These are phyloP conservation scores for Paratilapia polleni DNA, from an alignment of 2,113 vertebrate genomes.

Conservation along the genomic window DNA sequence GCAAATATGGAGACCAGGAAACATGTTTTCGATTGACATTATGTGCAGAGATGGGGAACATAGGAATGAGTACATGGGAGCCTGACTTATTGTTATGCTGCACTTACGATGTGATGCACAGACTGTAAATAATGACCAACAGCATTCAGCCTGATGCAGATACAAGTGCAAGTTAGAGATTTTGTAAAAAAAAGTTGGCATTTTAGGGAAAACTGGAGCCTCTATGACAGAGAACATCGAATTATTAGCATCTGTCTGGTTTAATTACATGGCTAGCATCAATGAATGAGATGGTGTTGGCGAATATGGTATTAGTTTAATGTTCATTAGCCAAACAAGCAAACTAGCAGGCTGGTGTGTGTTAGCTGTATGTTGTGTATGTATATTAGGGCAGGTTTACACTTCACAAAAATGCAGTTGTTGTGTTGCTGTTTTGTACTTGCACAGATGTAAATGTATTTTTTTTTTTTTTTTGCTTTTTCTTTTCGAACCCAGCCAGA, in stretches of 20 bases:
- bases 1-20: not conserved
- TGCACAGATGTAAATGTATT: conserved; percentile 12
- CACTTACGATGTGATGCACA: not conserved
- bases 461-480: not conserved
- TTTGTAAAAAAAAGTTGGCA: not conserved
- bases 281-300: no score
- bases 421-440: not conserved
- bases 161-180: not conserved
- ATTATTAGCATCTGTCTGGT: not conserved
- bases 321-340: not conserved
- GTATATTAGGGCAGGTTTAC: not conserved
- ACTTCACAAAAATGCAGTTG: not conserved
- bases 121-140: not conserved
- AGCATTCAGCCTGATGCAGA: not conserved
- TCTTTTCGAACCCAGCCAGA: not conserved
- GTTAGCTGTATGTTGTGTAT: not conserved
- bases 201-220: not conserved
- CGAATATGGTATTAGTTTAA: not conserved
- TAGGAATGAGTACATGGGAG: not conserved
- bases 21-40: not conserved
- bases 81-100: not conserved
- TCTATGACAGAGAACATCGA: not conserved
- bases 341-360: not conserved
- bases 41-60: not conserved
- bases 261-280: not conserved